Evolutionary conservation across 2,113 vertebrate species (phyloP).

Genomic region (zebrafish (Danio rerio)): GRCz12tu NC_133191.1:33089501-33090000

Average conservation of each 20-base stretch:
- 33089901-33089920: constrained; percentile 31
- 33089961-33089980: constrained; percentile 46
- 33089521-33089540: background rate
- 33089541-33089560: background rate
- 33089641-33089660: constrained; percentile 46
- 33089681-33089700: constrained; percentile 52
- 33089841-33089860: constrained; percentile 18
- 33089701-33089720: constrained; percentile 55
- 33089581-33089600: constrained; percentile 31
- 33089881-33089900: constrained; percentile 31
- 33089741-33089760: constrained; percentile 47
- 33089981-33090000: constrained; percentile 35
- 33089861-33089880: constrained; percentile 28
- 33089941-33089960: constrained; percentile 24
- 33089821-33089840: constrained; percentile 12
- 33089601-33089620: constrained; percentile 38
- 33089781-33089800: constrained; percentile 30
- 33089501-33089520: constrained; percentile 29
- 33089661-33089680: constrained; percentile 52
- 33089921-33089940: constrained; percentile 40
- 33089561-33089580: background rate
- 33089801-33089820: constrained; percentile 27
- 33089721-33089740: constrained; percentile 48
- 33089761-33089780: constrained; percentile 36
- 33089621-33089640: constrained; percentile 42